Conservation (phyloP, 2,888 invertebrate species). For the Aleiodes leptofemur region DNA sequence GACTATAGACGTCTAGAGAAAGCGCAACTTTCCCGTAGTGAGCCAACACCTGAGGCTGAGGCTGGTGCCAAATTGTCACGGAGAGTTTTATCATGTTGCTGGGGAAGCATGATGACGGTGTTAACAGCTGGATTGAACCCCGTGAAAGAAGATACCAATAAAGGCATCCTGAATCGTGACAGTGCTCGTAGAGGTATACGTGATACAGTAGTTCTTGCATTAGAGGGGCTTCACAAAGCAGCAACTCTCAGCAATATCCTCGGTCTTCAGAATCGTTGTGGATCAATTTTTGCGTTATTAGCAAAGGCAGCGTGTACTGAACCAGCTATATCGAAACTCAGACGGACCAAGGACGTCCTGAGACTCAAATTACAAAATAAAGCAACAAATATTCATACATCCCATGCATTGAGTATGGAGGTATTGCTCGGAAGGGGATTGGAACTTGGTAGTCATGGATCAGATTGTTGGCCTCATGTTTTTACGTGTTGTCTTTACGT, state of each 20-base stretch:
- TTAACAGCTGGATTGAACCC: conserved; percentile 81
- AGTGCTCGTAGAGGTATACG: conserved; percentile 78
- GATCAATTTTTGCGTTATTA: conserved; percentile 90
- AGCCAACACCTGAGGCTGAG: conserved; percentile 83
- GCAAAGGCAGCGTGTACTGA: conserved; percentile 93
- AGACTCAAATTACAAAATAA: conserved; percentile 77
- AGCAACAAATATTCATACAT: conserved; percentile 87
- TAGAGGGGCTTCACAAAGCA: conserved; percentile 94
- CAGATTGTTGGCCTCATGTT: conserved; percentile 97
- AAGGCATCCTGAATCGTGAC: conserved; percentile 68
- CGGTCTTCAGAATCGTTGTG: conserved; percentile 92
- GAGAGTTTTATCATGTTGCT: conserved; percentile 90
- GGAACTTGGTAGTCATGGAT: conserved; percentile 93
- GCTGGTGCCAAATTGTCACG: conserved; percentile 87
- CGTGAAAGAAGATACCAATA: conserved; percentile 70
- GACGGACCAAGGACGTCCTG: conserved; percentile 73
- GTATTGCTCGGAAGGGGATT: conserved; percentile 91
- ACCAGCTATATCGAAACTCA: conserved; percentile 71
- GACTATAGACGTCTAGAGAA: conserved; percentile 91
- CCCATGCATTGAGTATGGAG: conserved; percentile 94
- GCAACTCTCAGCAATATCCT: conserved; percentile 92
- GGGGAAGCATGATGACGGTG: conserved; percentile 94
- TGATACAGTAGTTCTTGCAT: conserved; percentile 90
- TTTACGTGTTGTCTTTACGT: conserved; percentile 95
- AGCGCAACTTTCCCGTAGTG: conserved; percentile 82